Percentiles rank a stretch among this genome's conserved stretches.
These are phyloP conservation scores for Morone chrysops DNA, from an alignment of 2,113 vertebrate genomes.

Conservation along the genomic window DNA sequence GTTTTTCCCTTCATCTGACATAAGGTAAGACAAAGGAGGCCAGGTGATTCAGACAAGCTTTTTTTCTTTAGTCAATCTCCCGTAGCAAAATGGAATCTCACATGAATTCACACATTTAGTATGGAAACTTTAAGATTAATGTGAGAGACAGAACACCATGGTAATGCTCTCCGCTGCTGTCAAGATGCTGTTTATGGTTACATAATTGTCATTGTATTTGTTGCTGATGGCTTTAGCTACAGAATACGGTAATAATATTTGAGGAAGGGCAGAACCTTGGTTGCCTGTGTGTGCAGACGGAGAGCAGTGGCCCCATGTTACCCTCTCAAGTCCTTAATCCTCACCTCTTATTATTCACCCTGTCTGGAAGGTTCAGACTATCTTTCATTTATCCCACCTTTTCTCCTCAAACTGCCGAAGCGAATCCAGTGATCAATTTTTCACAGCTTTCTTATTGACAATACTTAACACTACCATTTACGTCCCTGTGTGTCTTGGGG, in stretches of 20 bases:
- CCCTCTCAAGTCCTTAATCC: constrained; percentile 51
- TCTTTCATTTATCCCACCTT: constrained; percentile 42
- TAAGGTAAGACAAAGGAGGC: constrained; percentile 61
- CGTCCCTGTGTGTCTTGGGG: background rate
- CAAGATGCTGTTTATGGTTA: constrained; percentile 56
- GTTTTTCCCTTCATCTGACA: constrained; percentile 50
- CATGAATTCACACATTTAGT: constrained; percentile 60
- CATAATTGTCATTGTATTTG: constrained; percentile 66
- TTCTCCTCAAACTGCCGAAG: constrained; percentile 53
- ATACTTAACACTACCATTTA: constrained; percentile 33
- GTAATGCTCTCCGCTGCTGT: constrained; percentile 47
- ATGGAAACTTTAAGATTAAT: constrained; percentile 72
- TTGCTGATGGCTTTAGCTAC: constrained; percentile 48
- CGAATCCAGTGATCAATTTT: constrained; percentile 69
- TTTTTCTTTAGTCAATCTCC: constrained; percentile 47
- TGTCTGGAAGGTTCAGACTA: constrained; percentile 33
- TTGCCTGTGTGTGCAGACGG: constrained; percentile 32
- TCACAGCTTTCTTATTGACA: constrained; percentile 53
- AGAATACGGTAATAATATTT: constrained; percentile 58
- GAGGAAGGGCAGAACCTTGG: constrained; percentile 47
- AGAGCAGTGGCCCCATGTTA: constrained; percentile 24
- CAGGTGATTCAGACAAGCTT: constrained; percentile 51
- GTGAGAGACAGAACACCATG: constrained; percentile 58
- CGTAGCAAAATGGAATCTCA: constrained; percentile 54
- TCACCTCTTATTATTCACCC: constrained; percentile 43